Percentiles rank a stretch among this genome's conserved stretches.
Evolutionary conservation across 1,140 invertebrate genomes (phyloP).

Genomic region (Vollenhovia emeryi): DNA sequence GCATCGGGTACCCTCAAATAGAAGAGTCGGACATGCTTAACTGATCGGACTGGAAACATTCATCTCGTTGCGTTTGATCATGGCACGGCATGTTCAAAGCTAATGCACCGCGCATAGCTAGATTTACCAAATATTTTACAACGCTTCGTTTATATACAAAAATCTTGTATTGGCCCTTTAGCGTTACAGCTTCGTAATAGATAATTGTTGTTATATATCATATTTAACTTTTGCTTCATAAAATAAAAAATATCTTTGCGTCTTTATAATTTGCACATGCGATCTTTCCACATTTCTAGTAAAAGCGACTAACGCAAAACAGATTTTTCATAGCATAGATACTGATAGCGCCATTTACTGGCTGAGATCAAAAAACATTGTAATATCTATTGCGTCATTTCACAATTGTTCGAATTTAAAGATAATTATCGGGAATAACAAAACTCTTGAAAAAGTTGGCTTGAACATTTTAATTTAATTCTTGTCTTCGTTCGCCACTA

Average conservation of each 20-base stretch:
- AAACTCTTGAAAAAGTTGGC: not conserved
- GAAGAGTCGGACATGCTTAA: slow-evolving; percentile 31
- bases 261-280: not conserved
- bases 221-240: not conserved
- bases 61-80: slow-evolving; percentile 5
- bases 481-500: not conserved
- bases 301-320: not conserved
- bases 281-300: not conserved
- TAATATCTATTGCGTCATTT: not conserved
- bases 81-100: not conserved
- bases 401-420: not conserved
- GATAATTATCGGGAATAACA: not conserved
- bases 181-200: not conserved
- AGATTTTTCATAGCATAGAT: not conserved
- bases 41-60: slow-evolving; percentile 28
- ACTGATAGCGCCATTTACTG: not conserved
- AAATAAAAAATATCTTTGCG: not conserved
- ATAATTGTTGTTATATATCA: not conserved
- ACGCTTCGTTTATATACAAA: not conserved
- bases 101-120: not conserved
- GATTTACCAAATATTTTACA: slow-evolving; percentile 15
- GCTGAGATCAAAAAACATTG: not conserved
- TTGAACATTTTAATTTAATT: not conserved
- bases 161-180: slow-evolving; percentile 7
- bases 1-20: slow-evolving; percentile 15